Evolutionary conservation across 2,888 invertebrate species (phyloP).

Genomic region (Lapara coniferarum): DNA sequence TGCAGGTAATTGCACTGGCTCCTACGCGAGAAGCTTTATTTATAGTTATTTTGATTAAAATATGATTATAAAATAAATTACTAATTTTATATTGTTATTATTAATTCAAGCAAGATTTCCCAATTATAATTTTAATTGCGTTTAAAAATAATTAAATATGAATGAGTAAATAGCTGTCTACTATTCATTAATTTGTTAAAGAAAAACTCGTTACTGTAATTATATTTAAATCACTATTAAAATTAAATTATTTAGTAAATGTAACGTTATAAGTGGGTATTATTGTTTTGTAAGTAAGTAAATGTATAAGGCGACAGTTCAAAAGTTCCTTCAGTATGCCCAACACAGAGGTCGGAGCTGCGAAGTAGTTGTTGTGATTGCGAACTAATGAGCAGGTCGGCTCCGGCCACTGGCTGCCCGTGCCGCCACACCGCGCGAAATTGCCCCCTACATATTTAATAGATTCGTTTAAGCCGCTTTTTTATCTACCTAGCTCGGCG

Average conservation of each 20-base stretch:
- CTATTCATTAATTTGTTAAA: too few species aligned
- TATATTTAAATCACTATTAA: too few species aligned
- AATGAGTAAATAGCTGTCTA: not conserved
- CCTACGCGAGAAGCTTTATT: not conserved
- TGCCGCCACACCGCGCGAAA: slow-evolving; percentile 55
- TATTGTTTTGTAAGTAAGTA: not conserved
- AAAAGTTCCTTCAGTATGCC: not conserved
- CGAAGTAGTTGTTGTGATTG: slow-evolving; percentile 53
- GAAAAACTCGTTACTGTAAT: too few species aligned
- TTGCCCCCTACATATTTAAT: slow-evolving; percentile 78
- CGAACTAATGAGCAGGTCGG: slow-evolving; percentile 54
- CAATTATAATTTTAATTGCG: too few species aligned
- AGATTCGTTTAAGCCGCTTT: slow-evolving; percentile 78
- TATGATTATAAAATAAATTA: not conserved
- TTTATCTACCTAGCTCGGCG: slow-evolving; percentile 65
- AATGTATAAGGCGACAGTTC: not conserved
- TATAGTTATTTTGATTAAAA: not conserved
- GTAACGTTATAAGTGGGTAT: too few species aligned
- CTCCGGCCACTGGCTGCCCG: slow-evolving; percentile 41
- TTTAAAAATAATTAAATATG: not conserved
- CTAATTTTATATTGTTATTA: not conserved
- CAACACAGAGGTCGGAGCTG: slow-evolving; percentile 29
- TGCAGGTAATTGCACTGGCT: slow-evolving; percentile 38
- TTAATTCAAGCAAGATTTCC: not conserved
- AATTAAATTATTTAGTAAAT: too few species aligned